Evolutionary conservation across 92 coral and sea anemone genomes (phyloP).

Genomic region (Micromussa lordhowensis): DNA sequence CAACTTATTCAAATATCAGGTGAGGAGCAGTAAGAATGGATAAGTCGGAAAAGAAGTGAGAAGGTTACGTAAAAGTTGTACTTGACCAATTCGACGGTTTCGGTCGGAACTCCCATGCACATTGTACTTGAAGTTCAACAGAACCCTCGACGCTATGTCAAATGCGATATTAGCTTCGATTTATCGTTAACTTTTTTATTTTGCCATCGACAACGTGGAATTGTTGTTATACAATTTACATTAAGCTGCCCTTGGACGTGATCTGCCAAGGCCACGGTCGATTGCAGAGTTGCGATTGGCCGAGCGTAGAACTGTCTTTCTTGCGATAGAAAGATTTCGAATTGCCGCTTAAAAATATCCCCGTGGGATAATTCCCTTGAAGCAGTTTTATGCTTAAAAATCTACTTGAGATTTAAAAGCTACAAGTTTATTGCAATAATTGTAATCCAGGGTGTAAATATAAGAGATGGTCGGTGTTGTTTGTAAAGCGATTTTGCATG

Average conservation of each 20-base stretch:
- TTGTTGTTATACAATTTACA: conserved; percentile 38
- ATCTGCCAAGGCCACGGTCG: conserved; percentile 51
- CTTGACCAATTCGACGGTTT: conserved; percentile 15
- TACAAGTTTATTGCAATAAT: background rate
- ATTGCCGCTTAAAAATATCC: background rate
- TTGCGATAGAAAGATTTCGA: conserved; percentile 14
- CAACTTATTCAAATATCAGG: conserved; percentile 16
- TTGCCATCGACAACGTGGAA: conserved; percentile 34
- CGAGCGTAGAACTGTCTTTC: conserved; percentile 1
- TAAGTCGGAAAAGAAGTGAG: background rate
- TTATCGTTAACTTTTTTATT: conserved; percentile 22
- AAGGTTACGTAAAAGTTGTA: background rate
- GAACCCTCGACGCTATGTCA: conserved; percentile 4
- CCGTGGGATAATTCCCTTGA: conserved; percentile 32
- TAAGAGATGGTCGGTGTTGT: background rate
- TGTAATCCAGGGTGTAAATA: background rate
- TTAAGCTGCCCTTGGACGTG: conserved; percentile 43
- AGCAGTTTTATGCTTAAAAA: conserved; percentile 32
- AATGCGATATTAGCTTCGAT: conserved; percentile 26
- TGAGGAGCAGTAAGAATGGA: conserved; percentile 50
- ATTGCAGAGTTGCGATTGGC: conserved; percentile 36
- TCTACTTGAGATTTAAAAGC: conserved; percentile 6
- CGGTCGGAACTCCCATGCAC: background rate
- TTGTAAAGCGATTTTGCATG: background rate
- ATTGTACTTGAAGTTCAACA: conserved; percentile 17